Conservation (phyloP, 2,888 invertebrate genomes). For the Cactoblastis cactorum region DNA sequence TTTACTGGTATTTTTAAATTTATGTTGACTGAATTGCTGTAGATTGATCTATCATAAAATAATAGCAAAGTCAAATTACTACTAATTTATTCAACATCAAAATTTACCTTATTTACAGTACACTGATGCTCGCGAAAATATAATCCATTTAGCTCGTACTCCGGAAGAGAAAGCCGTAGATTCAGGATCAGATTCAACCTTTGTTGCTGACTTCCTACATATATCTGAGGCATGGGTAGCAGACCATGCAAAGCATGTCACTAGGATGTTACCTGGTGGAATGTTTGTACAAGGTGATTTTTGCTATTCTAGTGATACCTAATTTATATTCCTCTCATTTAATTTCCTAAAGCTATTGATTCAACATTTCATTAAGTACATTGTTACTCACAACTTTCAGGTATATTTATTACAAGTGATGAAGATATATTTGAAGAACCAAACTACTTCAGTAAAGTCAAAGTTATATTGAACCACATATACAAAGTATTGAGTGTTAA, state of each 20-base stretch:
- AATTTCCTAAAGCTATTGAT: too few relatives aligned
- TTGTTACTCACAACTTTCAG: conserved; percentile 42
- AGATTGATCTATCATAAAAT: too few relatives aligned
- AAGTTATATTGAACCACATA: conserved; percentile 76
- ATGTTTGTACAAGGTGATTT: conserved; percentile 86
- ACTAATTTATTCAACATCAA: conserved; percentile 15
- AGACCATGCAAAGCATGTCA: conserved; percentile 91
- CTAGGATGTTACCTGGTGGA: conserved; percentile 94
- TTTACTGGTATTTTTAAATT: too few relatives aligned
- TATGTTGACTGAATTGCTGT: too few relatives aligned
- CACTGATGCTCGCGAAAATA: conserved; percentile 83
- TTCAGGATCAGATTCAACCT: conserved; percentile 48
- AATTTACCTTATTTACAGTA: conserved; percentile 60
- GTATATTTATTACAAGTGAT: conserved; percentile 86
- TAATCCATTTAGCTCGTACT: conserved; percentile 89
- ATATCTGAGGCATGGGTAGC: conserved; percentile 85
- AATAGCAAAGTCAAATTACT: too few relatives aligned
- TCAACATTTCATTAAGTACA: too few relatives aligned
- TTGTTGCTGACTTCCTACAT: conserved; percentile 65
- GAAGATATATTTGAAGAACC: conserved; percentile 81
- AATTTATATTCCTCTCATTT: too few relatives aligned
- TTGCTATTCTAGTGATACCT: not conserved
- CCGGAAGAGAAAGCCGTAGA: conserved; percentile 76
- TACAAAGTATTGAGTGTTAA: conserved; percentile 77
- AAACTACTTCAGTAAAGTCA: conserved; percentile 78